Evolutionary conservation across 2,113 vertebrate genomes (phyloP).

Genomic region (Rhea pennata): DNA sequence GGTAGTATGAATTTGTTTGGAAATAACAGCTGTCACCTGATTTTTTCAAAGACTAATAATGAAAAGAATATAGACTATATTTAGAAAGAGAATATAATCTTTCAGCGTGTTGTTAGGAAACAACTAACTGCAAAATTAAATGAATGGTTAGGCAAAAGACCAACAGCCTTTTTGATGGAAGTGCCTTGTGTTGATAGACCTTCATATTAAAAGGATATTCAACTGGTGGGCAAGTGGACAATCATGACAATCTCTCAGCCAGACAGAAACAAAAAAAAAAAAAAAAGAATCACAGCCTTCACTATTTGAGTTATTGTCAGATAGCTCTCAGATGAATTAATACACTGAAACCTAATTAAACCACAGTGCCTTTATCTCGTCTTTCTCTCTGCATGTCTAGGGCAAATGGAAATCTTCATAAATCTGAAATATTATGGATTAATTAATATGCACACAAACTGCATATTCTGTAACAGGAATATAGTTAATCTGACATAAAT

Average conservation of each 20-base stretch:
- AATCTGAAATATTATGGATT: slow-evolving; percentile 12
- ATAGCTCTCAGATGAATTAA: neutral
- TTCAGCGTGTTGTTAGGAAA: neutral
- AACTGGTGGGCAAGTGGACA: neutral
- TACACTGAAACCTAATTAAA: slow-evolving; percentile 36
- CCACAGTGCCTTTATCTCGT: slow-evolving; percentile 12
- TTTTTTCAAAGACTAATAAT: neutral
- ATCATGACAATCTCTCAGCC: neutral
- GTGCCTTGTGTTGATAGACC: neutral
- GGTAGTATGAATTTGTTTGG: neutral
- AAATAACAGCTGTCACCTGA: neutral
- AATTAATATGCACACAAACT: slow-evolving; percentile 24
- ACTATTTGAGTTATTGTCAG: neutral
- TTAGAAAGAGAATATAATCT: neutral
- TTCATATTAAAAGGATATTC: neutral
- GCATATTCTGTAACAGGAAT: neutral
- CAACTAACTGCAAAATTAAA: neutral
- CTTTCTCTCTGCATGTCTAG: neutral
- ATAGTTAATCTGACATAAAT: slow-evolving; percentile 4
- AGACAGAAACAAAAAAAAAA: slow-evolving; percentile 27
- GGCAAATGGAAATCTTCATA: slow-evolving; percentile 24
- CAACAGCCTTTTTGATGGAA: neutral
- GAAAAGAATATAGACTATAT: too few relatives aligned
- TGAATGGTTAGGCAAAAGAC: neutral
- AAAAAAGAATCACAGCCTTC: neutral